phyloP scores from a whole-genome alignment of 2,797 vertebrate species.

The Xiphophorus birchmanni region DNA sequence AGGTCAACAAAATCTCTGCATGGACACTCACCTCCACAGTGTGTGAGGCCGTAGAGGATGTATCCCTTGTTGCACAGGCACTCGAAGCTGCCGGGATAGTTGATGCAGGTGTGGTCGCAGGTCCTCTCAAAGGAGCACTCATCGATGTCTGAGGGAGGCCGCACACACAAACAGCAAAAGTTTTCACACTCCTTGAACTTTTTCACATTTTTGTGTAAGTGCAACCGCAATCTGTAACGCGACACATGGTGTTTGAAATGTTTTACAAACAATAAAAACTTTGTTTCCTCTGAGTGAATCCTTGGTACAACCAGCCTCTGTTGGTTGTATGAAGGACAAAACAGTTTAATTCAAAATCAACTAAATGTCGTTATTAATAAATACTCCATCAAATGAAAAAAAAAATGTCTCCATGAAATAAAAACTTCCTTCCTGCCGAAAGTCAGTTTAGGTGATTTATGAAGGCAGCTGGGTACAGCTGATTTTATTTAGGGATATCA shows the following conservation, averaged over 20 bases:
- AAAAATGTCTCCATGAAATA: too few species aligned
- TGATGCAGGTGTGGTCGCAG: conserved; percentile 96
- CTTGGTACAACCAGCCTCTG: not conserved
- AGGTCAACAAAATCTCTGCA: not conserved
- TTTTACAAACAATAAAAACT: not conserved
- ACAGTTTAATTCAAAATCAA: too few species aligned
- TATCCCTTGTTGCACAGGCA: conserved; percentile 92
- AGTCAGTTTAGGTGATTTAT: not conserved
- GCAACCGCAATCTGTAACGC: not conserved
- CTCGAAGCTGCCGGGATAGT: conserved; percentile 91
- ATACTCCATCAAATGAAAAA: too few species aligned
- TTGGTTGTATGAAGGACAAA: not conserved
- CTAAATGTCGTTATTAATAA: too few species aligned
- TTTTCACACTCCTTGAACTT: not conserved
- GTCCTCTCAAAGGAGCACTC: conserved; percentile 90
- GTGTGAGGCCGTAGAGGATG: conserved; percentile 91
- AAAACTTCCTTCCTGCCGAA: not conserved
- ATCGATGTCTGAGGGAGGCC: conserved; percentile 86
- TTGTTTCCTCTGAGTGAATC: not conserved
- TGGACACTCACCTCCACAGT: conserved; percentile 89
- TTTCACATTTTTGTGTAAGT: not conserved
- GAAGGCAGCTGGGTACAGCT: not conserved
- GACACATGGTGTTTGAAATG: not conserved
- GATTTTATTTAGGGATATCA: not conserved
- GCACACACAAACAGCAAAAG: not conserved